Evolutionary conservation across 1,140 invertebrate species (phyloP), one percentile per base, ranked within the genome.

Genomic region (Acyrthosiphon pisum): DNA sequence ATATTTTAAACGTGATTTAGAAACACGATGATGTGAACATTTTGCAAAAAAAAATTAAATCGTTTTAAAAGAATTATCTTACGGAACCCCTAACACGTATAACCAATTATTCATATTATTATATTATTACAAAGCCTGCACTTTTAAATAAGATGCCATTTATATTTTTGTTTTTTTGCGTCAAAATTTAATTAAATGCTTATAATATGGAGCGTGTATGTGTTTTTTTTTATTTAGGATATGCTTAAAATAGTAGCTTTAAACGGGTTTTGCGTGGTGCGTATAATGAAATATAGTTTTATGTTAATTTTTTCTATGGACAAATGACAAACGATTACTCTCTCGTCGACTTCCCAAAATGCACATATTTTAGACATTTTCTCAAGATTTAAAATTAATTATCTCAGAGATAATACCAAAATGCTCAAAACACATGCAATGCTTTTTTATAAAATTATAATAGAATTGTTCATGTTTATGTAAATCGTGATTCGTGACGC

Each of bases 171-270:
- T 26, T 84, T 26, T 30, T 44, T 84, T 26, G 22, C 11, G 9
- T 44, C 44, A 30, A 41, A 84, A 84, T 41, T 87, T 35, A 87
- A 48, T 50, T 50, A 48, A 48, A 87, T n/a, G 30, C 60, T 48
- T 48, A 18, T 44, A 76, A 76, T 26, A 48, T 87, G 84, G 44
- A 89, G 22, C 4, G 87, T 35, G 18, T 35, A 3, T 35, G 48
- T n/a, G 14, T n/a, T 87, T 87, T 87, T 48, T 87, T 48, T 83
- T 83, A 83, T 37, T 83, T 76, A 83, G 30, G 2, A 87, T 48
- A n/a, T 87, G 48, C 50, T 37, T 56, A 56, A 89, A 89, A 89
- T 56, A 89, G 23, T 23, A 11, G 23, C 35, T 89, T 56, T 89
- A 56, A 89, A 89, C 88, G 4, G 23, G 50, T 56, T 88, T 41